phyloP scores from a whole-genome alignment of 1,140 invertebrate genomes.

The Battus philenor region DNA sequence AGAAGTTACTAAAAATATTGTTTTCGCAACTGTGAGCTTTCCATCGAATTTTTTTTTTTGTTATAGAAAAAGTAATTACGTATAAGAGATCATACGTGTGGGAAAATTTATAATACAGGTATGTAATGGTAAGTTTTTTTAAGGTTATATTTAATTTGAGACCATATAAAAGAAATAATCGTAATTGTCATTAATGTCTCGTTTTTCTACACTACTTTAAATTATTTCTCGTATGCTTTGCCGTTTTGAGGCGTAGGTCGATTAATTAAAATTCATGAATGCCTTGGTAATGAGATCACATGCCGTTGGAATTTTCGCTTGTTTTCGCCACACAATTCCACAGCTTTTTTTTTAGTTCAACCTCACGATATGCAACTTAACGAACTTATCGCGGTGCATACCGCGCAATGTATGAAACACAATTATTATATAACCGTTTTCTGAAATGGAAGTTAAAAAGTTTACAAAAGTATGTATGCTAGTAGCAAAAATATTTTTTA shows the following conservation, averaged over 20 bases:
- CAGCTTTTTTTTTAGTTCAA: background rate
- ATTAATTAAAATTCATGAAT: constrained; percentile 13
- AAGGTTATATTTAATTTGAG: too few species aligned
- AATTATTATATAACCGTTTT: constrained; percentile 1
- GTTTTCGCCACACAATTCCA: constrained; percentile 1
- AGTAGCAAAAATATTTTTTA: background rate
- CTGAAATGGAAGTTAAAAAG: background rate
- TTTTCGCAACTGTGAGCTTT: too few species aligned
- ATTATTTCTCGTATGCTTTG: background rate
- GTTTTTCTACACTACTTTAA: too few species aligned
- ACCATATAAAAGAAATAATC: too few species aligned
- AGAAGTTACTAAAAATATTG: too few species aligned
- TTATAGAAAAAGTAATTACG: too few species aligned
- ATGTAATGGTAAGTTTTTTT: too few species aligned
- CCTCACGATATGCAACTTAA: background rate
- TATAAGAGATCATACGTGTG: too few species aligned
- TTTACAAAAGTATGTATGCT: too few species aligned
- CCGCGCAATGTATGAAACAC: background rate
- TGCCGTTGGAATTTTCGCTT: background rate
- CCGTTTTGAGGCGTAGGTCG: background rate
- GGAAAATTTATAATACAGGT: too few species aligned
- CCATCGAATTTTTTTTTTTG: too few species aligned
- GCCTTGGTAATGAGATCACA: constrained; percentile 6
- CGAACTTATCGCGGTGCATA: background rate
- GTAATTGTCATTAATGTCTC: too few species aligned